phyloP scores from a whole-genome alignment of 2,113 vertebrate species.

The Erythrocebus patas region DNA sequence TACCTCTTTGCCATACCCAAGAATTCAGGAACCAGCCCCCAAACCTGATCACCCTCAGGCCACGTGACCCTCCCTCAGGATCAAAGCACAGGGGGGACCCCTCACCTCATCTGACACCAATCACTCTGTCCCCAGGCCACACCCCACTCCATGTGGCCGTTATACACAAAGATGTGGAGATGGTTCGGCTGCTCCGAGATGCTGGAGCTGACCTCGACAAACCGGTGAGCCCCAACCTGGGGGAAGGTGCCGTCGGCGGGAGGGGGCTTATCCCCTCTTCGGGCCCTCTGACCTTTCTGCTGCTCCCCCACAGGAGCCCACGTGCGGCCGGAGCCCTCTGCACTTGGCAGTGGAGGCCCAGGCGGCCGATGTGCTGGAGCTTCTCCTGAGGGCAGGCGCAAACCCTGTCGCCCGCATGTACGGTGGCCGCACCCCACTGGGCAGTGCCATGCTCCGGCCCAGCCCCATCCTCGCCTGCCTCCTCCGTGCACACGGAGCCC shows the following conservation, averaged over 20 bases:
- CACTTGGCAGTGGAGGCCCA: constrained; percentile 87
- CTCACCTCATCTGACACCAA: neutral
- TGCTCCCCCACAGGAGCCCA: constrained; percentile 80
- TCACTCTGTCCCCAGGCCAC: constrained; percentile 75
- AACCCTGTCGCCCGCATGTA: constrained; percentile 81
- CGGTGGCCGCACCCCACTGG: constrained; percentile 83
- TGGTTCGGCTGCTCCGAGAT: constrained; percentile 79
- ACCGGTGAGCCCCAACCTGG: constrained; percentile 67
- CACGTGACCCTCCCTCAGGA: neutral
- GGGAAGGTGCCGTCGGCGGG: rapidly evolving
- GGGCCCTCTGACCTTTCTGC: neutral
- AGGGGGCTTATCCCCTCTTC: neutral
- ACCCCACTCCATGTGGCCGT: constrained; percentile 83
- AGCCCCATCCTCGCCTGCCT: constrained; percentile 75
- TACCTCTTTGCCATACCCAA: neutral
- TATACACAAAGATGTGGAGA: constrained; percentile 79
- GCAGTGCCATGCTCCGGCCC: constrained; percentile 82
- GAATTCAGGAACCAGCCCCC: neutral
- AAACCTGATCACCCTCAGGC: neutral
- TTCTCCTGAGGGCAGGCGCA: constrained; percentile 78
- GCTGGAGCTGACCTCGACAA: constrained; percentile 84
- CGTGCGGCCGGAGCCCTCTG: constrained; percentile 85
- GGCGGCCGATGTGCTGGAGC: constrained; percentile 75
- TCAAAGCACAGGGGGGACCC: neutral
- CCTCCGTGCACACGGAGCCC: constrained; percentile 81